Percentiles rank a stretch among this genome's conserved stretches.
Evolutionary conservation across 2,888 invertebrate genomes (phyloP).

Genomic region (Chalcis sispes): DNA sequence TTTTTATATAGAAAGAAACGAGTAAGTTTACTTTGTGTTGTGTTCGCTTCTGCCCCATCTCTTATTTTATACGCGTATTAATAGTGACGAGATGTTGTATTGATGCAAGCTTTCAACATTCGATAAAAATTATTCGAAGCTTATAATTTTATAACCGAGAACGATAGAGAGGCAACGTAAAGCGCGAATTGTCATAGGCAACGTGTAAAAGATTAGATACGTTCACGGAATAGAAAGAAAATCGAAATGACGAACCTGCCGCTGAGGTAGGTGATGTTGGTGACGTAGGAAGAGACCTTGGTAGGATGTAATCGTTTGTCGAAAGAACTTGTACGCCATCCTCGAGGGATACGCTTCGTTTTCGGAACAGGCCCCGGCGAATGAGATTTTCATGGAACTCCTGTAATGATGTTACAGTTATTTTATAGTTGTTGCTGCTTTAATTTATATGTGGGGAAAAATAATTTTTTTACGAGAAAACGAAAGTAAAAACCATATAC

Average conservation of each 20-base stretch:
- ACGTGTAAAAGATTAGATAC: background rate
- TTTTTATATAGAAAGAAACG: too few species aligned
- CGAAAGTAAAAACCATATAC: too few species aligned
- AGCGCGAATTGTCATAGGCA: background rate
- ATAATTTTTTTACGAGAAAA: too few species aligned
- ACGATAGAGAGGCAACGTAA: background rate
- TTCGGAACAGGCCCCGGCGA: constrained; percentile 85
- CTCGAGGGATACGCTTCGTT: constrained; percentile 85
- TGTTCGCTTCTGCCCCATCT: too few species aligned
- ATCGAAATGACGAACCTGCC: constrained; percentile 59
- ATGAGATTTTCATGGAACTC: constrained; percentile 90
- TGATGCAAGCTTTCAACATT: too few species aligned
- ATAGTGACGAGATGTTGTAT: too few species aligned
- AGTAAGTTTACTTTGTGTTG: too few species aligned
- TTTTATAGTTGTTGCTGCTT: constrained; percentile 16
- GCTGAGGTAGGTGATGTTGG: constrained; percentile 76
- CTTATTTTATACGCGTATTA: too few species aligned
- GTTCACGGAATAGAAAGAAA: background rate
- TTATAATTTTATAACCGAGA: background rate
- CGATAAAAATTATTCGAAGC: background rate
- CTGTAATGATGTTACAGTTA: too few species aligned
- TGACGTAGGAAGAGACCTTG: constrained; percentile 82
- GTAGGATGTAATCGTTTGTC: constrained; percentile 75
- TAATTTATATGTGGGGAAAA: background rate
- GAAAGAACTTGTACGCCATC: constrained; percentile 76